Evolutionary conservation across 2,888 invertebrate species (phyloP).

Genomic region (Stenolophus ochropezus): DNA sequence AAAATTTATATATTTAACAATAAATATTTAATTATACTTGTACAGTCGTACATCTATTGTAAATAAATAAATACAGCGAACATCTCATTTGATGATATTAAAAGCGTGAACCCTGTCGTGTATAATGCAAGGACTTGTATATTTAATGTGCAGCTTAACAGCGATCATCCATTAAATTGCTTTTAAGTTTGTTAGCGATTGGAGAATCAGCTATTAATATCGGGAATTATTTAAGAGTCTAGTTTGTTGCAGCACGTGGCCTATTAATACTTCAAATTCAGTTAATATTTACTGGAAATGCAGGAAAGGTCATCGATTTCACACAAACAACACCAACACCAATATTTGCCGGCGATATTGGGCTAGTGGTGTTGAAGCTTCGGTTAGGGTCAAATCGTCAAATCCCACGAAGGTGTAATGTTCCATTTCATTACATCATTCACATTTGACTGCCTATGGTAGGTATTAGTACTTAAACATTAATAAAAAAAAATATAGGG

Average conservation of each 20-base stretch:
- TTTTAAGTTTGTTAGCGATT: conserved; percentile 6
- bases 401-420: no score
- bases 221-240: neutral
- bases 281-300: neutral
- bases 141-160: conserved; percentile 9
- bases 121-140: neutral
- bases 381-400: no score
- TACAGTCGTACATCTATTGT: no score
- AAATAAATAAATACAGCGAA: no score
- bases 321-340: neutral
- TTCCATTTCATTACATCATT: no score
- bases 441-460: no score
- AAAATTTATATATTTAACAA: no score
- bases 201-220: neutral
- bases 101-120: neutral
- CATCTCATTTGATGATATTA: neutral
- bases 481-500: no score
- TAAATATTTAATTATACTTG: no score
- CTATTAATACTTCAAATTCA: neutral
- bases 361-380: no score
- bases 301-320: neutral
- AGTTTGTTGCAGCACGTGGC: neutral
- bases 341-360: no score
- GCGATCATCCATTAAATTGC: conserved; percentile 13
- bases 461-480: no score